Conservation (phyloP, 2,888 invertebrate genomes). For the Athalia circularis region DNA sequence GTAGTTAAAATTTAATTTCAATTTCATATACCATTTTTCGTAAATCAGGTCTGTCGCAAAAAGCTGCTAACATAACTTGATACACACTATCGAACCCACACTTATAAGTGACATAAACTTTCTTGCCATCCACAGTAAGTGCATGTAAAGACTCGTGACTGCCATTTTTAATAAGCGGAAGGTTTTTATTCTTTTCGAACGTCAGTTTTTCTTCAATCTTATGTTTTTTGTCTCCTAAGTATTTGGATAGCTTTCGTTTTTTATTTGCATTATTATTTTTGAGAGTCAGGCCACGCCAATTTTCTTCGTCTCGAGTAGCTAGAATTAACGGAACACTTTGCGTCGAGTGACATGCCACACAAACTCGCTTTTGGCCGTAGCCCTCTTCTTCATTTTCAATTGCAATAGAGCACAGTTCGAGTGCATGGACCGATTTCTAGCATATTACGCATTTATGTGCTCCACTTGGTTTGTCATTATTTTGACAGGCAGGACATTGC, state of each 20-base stretch:
- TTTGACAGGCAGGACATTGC: conserved; percentile 3
- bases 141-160: conserved; percentile 28
- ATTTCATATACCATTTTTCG: conserved; percentile 12
- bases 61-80: conserved; percentile 27
- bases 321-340: conserved; percentile 21
- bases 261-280: conserved; percentile 1
- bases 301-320: conserved; percentile 24
- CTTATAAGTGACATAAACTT: conserved; percentile 10
- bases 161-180: conserved; percentile 18
- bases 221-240: conserved; percentile 19
- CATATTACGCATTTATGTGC: conserved; percentile 24
- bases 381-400: conserved; percentile 14
- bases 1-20: conserved; percentile 4
- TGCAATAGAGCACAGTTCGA: conserved; percentile 22
- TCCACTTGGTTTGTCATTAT: conserved; percentile 26
- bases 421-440: conserved; percentile 21
- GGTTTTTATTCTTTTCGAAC: conserved; percentile 2
- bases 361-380: conserved; percentile 30
- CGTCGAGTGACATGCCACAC: conserved; percentile 11
- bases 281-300: conserved; percentile 22
- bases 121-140: conserved; percentile 2
- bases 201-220: conserved; percentile 15
- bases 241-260: conserved; percentile 15
- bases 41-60: conserved; percentile 30
- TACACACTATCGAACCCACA: conserved; percentile 28